Percentiles rank a stretch among this genome's conserved stretches.
These are phyloP conservation scores for Tetramorium bicarinatum DNA, from an alignment of 2,888 invertebrate genomes.

Conservation along the genomic window DNA sequence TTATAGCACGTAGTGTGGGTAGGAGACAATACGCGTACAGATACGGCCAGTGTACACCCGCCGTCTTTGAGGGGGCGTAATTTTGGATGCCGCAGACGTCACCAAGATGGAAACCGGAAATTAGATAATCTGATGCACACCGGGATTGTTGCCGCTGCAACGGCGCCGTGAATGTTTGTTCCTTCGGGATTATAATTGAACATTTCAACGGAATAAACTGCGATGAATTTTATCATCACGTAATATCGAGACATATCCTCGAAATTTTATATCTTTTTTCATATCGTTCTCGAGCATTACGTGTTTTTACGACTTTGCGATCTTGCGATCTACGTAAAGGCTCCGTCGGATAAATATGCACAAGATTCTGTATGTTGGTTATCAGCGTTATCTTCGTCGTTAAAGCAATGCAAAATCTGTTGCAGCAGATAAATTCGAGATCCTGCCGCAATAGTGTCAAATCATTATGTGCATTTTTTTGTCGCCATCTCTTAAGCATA, in stretches of 20 bases:
- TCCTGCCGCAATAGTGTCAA: slow-evolving; percentile 58
- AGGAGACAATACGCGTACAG: slow-evolving; percentile 52
- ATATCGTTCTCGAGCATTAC: slow-evolving; percentile 16
- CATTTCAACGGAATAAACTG: not conserved
- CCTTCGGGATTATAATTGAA: not conserved
- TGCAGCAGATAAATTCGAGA: slow-evolving; percentile 70
- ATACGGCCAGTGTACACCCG: slow-evolving; percentile 36
- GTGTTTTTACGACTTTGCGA: not conserved
- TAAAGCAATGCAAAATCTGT: slow-evolving; percentile 70
- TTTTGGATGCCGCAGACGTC: slow-evolving; percentile 63
- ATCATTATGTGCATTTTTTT: slow-evolving; percentile 59
- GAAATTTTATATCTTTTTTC: not conserved
- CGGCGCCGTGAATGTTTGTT: slow-evolving; percentile 26
- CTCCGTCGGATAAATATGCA: not conserved
- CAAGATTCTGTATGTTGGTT: slow-evolving; percentile 51
- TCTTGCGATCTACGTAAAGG: not conserved
- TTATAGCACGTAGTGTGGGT: slow-evolving; percentile 62
- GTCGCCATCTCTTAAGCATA: slow-evolving; percentile 56
- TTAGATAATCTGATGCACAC: slow-evolving; percentile 62
- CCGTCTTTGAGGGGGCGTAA: slow-evolving; percentile 68
- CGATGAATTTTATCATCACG: not conserved
- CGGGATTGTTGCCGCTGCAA: slow-evolving; percentile 44
- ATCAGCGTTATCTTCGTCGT: slow-evolving; percentile 63
- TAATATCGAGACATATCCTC: not conserved
- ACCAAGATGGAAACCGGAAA: slow-evolving; percentile 71